Percentiles rank a stretch among this genome's conserved stretches.
Conservation (phyloP, 2,888 invertebrate species). For the Ormyrus rosae region DNA sequence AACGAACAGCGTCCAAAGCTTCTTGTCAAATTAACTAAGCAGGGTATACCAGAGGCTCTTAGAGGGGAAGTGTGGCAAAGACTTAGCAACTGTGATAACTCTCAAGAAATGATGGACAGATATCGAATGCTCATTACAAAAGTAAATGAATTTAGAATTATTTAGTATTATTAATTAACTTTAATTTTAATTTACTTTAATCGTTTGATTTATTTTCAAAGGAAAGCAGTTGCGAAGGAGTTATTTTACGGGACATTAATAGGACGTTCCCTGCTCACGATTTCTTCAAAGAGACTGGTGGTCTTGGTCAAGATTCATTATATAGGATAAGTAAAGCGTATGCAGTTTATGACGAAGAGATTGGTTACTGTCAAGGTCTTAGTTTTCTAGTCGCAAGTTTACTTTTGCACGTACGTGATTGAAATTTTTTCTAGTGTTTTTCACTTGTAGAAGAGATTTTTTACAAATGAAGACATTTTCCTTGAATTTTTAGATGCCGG, state of each 20-base stretch:
- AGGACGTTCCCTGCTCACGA: constrained; percentile 99
- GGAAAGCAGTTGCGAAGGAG: constrained; percentile 96
- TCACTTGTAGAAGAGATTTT: not conserved
- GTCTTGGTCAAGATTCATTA: constrained; percentile 95
- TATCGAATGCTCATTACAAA: constrained; percentile 95
- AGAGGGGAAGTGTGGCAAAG: constrained; percentile 99
- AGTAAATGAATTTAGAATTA: constrained; percentile 77
- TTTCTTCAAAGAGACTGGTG: constrained; percentile 96
- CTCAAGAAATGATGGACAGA: constrained; percentile 91
- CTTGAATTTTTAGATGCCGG: constrained; percentile 90
- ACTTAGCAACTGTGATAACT: constrained; percentile 90
- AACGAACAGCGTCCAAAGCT: constrained; percentile 89
- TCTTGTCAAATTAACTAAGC: constrained; percentile 85
- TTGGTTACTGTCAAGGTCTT: constrained; percentile 99
- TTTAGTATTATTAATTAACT: constrained; percentile 1
- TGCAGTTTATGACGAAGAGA: constrained; percentile 97
- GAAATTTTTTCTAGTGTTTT: not conserved
- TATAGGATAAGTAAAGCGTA: constrained; percentile 98
- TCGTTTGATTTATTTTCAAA: constrained; percentile 70
- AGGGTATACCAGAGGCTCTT: constrained; percentile 96
- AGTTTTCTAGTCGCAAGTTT: constrained; percentile 98
- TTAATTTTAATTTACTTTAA: constrained; percentile 3
- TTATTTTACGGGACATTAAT: constrained; percentile 97
- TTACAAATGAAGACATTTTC: constrained; percentile 20
- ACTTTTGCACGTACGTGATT: constrained; percentile 89